Evolutionary conservation across 1,140 invertebrate species (phyloP), one percentile per base, ranked within the genome.

Genomic region (Trichoplusia ni): DNA sequence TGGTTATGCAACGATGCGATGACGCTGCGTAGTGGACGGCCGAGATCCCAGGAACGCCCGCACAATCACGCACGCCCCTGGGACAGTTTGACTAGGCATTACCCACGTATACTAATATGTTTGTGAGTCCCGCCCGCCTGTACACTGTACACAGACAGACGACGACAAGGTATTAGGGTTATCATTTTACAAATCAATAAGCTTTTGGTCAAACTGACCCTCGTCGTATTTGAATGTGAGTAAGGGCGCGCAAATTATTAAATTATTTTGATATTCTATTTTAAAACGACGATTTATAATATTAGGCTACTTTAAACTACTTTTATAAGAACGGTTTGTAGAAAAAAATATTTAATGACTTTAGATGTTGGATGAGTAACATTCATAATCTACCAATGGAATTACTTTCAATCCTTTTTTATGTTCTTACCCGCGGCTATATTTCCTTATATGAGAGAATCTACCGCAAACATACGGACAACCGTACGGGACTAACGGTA

Each of bases 31-130:
- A 73, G 64, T 64, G 53, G 46, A 21, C 53, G 6, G 13, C 33
- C 2, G 23, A 84, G 75, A 88, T 88, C 85, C 83, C 82, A 64
- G 53, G 67, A 69, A 78, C 73, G 16, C 21, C 70, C 60, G 61
- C 63, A 62, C 70, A 65, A 75, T 79, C 85, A 88, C 84, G 84
- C 81, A 76, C 84, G 71, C 46, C 69, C 70, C 64, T 53, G 60
- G 67, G 56, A 73, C 67, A 69, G 82, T 81, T 83, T 86, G 77
- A 61, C 65, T 33, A 82, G 75, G 85, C 68, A 69, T 86, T 88
- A 88, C 78, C 66, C 69, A 71, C 75, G 73, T 78, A 77, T 81
- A 81, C 82, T 87, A 85, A 87, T 86, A 82, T 86, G 82, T 85
- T 85, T 84, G 73, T 72, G 67, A 68, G 67, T 74, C 67, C 73